Evolutionary conservation across 2,113 vertebrate species (phyloP).

Genomic region (Myanophis thanlyinensis): DNA sequence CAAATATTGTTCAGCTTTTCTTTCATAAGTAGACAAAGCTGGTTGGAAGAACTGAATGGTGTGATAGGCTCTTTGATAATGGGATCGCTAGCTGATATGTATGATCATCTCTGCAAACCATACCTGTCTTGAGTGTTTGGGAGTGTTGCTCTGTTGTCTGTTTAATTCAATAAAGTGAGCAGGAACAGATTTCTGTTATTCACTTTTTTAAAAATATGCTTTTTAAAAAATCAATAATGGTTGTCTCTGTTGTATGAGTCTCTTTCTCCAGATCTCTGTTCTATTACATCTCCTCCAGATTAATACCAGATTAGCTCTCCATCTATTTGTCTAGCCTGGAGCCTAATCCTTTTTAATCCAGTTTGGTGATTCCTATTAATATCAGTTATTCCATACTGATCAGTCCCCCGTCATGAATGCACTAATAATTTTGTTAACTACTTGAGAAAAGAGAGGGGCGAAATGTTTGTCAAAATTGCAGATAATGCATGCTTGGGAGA

Average conservation of each 20-base stretch:
- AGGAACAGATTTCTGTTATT: background rate
- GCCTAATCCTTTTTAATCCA: background rate
- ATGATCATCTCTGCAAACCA: background rate
- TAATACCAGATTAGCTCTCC: background rate
- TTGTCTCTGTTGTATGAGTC: background rate
- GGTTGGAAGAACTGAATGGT: background rate
- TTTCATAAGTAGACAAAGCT: background rate
- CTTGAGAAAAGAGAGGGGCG: background rate
- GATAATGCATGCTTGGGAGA: background rate
- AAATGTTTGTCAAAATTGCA: background rate
- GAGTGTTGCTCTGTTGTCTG: background rate
- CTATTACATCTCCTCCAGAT: background rate
- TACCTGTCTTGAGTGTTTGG: background rate
- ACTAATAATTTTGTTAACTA: background rate
- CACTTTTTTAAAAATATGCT: background rate
- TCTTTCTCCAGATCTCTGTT: background rate
- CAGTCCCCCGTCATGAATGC: background rate
- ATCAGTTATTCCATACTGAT: background rate
- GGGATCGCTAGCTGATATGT: background rate
- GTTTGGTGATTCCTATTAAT: background rate
- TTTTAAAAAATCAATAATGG: background rate
- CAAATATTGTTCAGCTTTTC: background rate
- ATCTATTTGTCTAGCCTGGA: background rate
- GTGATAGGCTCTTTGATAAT: background rate
- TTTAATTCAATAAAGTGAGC: background rate